Evolutionary conservation across 1,140 invertebrate species (phyloP).

Genomic region (Drosophila ogumai): DNA sequence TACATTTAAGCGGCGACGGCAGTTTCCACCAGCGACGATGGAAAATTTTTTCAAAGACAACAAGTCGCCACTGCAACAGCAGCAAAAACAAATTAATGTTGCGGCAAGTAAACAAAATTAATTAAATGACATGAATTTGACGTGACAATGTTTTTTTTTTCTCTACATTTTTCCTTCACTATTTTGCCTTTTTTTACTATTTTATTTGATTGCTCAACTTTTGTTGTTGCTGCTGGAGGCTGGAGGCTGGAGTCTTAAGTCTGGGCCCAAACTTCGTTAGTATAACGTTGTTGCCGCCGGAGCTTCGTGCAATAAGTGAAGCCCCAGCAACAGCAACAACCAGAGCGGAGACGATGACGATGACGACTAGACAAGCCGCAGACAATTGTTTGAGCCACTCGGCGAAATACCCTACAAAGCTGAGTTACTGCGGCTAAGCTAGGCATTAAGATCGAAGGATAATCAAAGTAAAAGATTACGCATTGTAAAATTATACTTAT

Average conservation of each 20-base stretch:
- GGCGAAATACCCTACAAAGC: constrained; percentile 19
- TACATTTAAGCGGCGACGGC: constrained; percentile 29
- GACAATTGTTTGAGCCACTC: constrained; percentile 73
- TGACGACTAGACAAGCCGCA: constrained; percentile 76
- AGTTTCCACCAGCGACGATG: constrained; percentile 64
- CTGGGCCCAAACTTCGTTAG: constrained; percentile 71
- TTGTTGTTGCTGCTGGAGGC: constrained; percentile 32
- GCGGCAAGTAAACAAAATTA: constrained; percentile 83
- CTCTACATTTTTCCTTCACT: constrained; percentile 9
- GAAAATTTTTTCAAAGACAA: constrained; percentile 82
- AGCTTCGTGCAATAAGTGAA: constrained; percentile 56
- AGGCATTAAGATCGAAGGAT: neutral
- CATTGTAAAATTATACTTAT: no score
- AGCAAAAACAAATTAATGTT: constrained; percentile 76
- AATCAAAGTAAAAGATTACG: neutral
- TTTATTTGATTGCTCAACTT: constrained; percentile 79
- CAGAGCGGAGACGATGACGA: constrained; percentile 55
- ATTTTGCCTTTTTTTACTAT: constrained; percentile 39
- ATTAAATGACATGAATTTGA: constrained; percentile 84
- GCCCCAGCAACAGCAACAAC: constrained; percentile 15
- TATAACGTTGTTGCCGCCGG: constrained; percentile 31
- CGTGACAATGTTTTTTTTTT: constrained; percentile 81
- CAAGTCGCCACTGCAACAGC: constrained; percentile 63
- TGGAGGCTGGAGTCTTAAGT: constrained; percentile 45
- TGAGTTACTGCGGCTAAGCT: neutral